These are phyloP conservation scores for Aselliscus stoliczkanus DNA, from an alignment of 2,797 vertebrate genomes.

Conservation along the genomic window DNA sequence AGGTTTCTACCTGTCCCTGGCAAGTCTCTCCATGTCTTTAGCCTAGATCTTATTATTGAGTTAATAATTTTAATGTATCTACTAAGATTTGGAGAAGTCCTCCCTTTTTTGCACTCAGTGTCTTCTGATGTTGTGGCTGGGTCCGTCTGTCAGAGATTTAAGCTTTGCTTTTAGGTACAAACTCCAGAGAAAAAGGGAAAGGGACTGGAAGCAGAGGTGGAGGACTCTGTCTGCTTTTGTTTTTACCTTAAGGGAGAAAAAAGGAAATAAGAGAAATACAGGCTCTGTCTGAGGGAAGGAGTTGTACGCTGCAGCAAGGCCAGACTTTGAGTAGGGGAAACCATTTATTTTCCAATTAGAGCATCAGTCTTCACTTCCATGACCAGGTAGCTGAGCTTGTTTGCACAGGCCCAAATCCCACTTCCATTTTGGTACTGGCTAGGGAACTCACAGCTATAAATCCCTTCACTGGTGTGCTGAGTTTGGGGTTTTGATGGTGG, in stretches of 20 bases:
- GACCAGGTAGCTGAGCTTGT: background rate
- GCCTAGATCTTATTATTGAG: background rate
- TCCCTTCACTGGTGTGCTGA: background rate
- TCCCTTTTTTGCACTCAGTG: background rate
- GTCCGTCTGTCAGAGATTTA: background rate
- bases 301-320: background rate
- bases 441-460: background rate
- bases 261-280: background rate
- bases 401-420: background rate
- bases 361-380: background rate
- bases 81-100: background rate
- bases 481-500: background rate
- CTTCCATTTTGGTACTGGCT: background rate
- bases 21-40: background rate
- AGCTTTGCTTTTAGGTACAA: slow-evolving; percentile 21
- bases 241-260: background rate
- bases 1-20: background rate
- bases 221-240: background rate
- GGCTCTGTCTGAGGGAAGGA: background rate
- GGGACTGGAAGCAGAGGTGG: background rate
- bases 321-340: background rate
- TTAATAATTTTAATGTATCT: background rate
- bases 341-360: background rate
- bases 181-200: slow-evolving; percentile 1
- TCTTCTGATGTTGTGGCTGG: background rate